A percentile compares a stretch with the other conserved stretches of the same genome.
These are phyloP conservation scores for Pedionomus torquatus DNA, from an alignment of 2,113 vertebrate genomes.

Conservation along the genomic window DNA sequence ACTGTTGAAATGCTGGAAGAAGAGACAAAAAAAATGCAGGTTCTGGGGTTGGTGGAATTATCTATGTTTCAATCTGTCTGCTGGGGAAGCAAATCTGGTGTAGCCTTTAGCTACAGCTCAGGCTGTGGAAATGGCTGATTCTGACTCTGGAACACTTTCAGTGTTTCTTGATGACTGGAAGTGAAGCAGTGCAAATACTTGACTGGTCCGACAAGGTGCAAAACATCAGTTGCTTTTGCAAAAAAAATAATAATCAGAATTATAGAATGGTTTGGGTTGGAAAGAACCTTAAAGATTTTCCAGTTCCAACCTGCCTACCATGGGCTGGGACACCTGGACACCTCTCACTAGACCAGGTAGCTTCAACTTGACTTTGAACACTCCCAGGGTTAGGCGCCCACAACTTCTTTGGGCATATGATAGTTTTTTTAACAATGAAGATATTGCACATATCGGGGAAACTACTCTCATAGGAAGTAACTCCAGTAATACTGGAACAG, in stretches of 20 bases:
- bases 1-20: fast-evolving
- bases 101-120: background rate
- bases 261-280: too few relatives aligned
- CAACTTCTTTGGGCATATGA: too few relatives aligned
- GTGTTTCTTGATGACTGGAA: background rate
- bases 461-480: background rate
- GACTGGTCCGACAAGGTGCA: background rate
- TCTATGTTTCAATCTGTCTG: background rate
- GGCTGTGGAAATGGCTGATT: background rate
- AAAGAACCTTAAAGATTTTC: too few relatives aligned
- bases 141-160: background rate
- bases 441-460: background rate
- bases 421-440: background rate
- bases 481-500: background rate
- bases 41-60: background rate
- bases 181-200: background rate
- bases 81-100: background rate
- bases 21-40: background rate
- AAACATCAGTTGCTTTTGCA: background rate
- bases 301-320: too few relatives aligned
- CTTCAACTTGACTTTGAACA: too few relatives aligned
- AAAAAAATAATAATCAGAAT: background rate
- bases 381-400: too few relatives aligned
- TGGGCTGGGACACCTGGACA: too few relatives aligned
- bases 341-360: too few relatives aligned